phyloP scores from a whole-genome alignment of 2,888 invertebrate species.

The Tenthredo distinguenda region DNA sequence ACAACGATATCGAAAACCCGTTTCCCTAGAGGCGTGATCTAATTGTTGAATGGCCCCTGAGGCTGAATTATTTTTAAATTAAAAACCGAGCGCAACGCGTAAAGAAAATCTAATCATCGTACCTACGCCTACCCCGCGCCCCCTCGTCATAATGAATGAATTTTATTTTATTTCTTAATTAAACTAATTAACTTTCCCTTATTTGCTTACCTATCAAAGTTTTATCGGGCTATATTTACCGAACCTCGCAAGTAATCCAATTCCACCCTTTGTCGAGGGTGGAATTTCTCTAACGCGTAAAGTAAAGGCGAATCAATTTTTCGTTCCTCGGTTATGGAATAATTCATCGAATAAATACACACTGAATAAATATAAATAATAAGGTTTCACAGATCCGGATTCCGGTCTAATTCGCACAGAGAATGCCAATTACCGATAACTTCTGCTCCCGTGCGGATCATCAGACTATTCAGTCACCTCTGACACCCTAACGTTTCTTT shows the following conservation, averaged over 20 bases:
- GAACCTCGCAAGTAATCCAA: constrained; percentile 1
- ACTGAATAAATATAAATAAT: neutral
- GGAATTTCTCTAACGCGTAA: neutral
- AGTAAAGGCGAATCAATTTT: neutral
- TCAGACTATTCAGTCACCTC: neutral
- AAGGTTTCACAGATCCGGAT: neutral
- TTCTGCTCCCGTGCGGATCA: neutral
- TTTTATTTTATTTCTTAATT: constrained; percentile 20
- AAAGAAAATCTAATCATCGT: neutral
- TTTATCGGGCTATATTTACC: constrained; percentile 10
- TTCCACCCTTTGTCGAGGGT: neutral
- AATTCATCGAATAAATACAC: neutral
- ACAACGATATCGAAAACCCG: neutral
- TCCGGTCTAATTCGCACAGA: neutral
- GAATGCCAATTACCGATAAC: neutral
- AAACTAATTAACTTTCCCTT: neutral
- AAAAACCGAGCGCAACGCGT: neutral
- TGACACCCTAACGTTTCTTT: neutral
- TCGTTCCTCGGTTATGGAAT: neutral
- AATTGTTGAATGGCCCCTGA: neutral
- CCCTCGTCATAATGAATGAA: neutral
- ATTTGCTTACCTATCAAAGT: constrained; percentile 10
- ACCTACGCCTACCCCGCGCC: neutral
- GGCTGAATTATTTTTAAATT: constrained; percentile 1
- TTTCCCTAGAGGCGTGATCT: neutral